Percentiles rank a stretch among this genome's conserved stretches.
Conservation (phyloP, 2,113 vertebrate genomes). For the Shinisaurus crocodilurus region DNA sequence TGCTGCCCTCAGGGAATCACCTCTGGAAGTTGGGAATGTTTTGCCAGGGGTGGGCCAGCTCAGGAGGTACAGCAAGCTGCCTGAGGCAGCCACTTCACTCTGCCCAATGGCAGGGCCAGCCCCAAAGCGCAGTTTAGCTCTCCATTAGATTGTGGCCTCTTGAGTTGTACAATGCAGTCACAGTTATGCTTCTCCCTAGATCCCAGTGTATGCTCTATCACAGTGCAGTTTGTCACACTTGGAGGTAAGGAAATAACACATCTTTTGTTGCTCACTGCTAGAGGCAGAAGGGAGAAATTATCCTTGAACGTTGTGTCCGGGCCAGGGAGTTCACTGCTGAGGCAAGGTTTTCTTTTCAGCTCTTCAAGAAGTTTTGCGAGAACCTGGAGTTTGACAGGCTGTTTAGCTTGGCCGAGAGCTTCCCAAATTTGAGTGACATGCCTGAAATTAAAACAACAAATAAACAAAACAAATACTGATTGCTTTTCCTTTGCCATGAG, state of each 20-base stretch:
- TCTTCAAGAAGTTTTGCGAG: slow-evolving; percentile 22
- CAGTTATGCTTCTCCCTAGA: background rate
- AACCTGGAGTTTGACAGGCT: background rate
- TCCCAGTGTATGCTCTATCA: background rate
- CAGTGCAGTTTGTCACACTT: background rate
- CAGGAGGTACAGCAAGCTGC: background rate
- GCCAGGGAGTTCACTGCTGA: slow-evolving; percentile 1
- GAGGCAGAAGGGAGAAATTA: accelerated
- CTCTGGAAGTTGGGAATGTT: background rate
- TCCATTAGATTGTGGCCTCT: background rate
- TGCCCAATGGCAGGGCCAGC: background rate
- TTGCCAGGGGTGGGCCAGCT: background rate
- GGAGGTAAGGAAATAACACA: background rate
- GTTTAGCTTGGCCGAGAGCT: slow-evolving; percentile 21
- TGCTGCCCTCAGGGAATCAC: background rate
- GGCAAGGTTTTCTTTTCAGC: background rate
- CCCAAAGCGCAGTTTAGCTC: background rate
- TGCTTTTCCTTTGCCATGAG: background rate
- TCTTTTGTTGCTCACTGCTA: slow-evolving; percentile 12
- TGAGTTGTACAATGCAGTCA: background rate
- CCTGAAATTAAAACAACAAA: slow-evolving; percentile 2
- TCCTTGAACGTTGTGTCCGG: slow-evolving; percentile 19
- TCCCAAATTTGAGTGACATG: slow-evolving; percentile 22
- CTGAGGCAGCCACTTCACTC: background rate
- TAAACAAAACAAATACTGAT: slow-evolving; percentile 3